Conservation (phyloP, 2,113 vertebrate species). For the Charina bottae region DNA sequence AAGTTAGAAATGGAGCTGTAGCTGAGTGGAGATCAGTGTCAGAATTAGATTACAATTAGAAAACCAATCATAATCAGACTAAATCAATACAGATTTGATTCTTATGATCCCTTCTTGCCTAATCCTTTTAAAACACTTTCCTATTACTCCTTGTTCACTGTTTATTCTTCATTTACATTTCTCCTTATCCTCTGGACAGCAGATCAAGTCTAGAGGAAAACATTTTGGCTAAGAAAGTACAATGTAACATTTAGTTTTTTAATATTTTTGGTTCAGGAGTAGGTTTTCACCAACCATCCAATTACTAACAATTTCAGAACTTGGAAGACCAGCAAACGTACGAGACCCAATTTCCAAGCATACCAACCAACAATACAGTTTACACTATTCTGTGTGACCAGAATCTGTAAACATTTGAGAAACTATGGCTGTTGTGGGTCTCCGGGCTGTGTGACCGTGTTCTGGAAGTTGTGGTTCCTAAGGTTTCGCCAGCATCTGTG, state of each 20-base stretch:
- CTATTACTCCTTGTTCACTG: not conserved
- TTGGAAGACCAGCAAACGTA: not conserved
- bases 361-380: not conserved
- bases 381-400: not conserved
- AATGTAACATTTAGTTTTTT: not conserved
- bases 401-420: slow-evolving; percentile 11
- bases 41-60: not conserved
- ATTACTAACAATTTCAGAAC: not conserved
- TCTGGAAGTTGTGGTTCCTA: too few species aligned
- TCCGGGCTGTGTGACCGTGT: too few species aligned
- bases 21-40: not conserved
- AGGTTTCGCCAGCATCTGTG: too few species aligned
- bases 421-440: too few species aligned
- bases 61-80: not conserved
- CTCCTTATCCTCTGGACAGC: not conserved
- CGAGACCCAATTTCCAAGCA: not conserved
- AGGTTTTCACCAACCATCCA: not conserved
- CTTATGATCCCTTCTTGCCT: not conserved
- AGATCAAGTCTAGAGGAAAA: not conserved
- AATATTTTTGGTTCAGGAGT: not conserved
- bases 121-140: not conserved
- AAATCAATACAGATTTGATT: not conserved
- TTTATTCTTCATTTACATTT: not conserved
- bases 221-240: not conserved
- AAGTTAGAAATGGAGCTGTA: not conserved